Base-by-base conservation (phyloP, 2,797 vertebrate genomes). In the Bradypodion pumilum region DNA sequence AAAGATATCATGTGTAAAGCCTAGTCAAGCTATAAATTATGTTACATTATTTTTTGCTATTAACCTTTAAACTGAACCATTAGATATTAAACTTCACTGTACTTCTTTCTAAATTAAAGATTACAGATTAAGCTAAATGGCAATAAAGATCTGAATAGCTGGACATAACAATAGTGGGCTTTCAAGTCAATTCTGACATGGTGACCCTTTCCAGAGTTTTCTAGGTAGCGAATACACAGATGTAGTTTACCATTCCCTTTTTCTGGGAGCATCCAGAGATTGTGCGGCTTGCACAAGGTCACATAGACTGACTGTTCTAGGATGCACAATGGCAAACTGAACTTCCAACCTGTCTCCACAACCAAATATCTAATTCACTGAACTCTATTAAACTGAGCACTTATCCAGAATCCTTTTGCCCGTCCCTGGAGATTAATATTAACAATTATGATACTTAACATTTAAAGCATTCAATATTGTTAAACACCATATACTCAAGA, bases 91-190 rank as follows among this genome's bases (percentile, higher is more conserved):
- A 40, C 37, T 74, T 40, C 23, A 80, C 59, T 85, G 25, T 80
- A 56, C 66, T 4, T 42, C 42, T 91, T 59, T 23, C 37, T 75
- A 42, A 83, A 49, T 56, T 27, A 27, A 10, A 59, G 32, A 8
- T 66, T 0, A 1, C 72, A 81, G 90, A 77, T 89, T 49, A 46
- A 69, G 16, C n/a, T 69, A 77, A 62, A 81, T 77, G 2, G 49
- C 52, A 62, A 32, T 37, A 75, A 76, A 63, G 49, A 27, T 68
- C 9, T 60, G 87, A 73, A 81, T 42, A 72, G 56, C 12, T 27
- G 9, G 7, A 83, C 86, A 85, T 86, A 87, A 86, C 40, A 77
- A n/a, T n/a, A n/a, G n/a, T n/a, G n/a, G n/a, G n/a, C n/a, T n/a
- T n/a, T n/a, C n/a, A n/a, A n/a, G n/a, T n/a, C n/a, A n/a, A n/a